These are phyloP conservation scores for Eleutherodactylus coqui DNA, from an alignment of 2,797 vertebrate species.

Conservation along the genomic window DNA sequence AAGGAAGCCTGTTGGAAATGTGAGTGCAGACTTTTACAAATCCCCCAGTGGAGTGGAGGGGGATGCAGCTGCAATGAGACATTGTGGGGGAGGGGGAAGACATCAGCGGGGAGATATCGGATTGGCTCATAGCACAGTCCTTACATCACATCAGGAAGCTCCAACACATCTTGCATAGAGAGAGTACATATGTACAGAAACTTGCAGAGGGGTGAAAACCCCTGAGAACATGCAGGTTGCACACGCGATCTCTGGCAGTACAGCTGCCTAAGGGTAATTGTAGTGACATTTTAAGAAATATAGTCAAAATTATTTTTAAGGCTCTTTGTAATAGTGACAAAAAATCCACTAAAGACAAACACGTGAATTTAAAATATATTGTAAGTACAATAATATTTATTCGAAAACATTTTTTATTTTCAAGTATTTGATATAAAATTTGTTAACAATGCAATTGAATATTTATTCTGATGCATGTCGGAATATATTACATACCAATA, in stretches of 20 bases:
- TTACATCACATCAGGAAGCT: not conserved
- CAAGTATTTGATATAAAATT: conserved; percentile 77
- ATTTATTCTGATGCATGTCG: conserved; percentile 81
- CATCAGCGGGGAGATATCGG: not conserved
- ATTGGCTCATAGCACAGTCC: not conserved
- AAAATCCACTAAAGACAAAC: not conserved
- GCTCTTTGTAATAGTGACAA: not conserved
- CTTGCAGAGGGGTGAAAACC: not conserved
- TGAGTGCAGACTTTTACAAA: not conserved
- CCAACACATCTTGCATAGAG: not conserved
- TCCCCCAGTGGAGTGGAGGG: not conserved
- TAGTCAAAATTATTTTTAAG: not conserved
- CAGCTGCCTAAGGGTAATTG: not conserved
- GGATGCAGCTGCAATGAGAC: not conserved
- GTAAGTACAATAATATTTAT: conserved; percentile 80
- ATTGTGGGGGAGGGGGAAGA: not conserved
- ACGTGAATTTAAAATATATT: not conserved
- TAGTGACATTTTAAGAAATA: not conserved
- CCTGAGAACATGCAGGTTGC: not conserved
- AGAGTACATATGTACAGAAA: not conserved
- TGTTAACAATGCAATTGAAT: conserved; percentile 80
- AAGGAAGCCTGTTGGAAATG: not conserved
- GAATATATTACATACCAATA: conserved; percentile 81
- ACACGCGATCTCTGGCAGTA: not conserved
- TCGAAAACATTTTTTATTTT: conserved; percentile 79